Conservation (phyloP, 2,888 invertebrate genomes). For the Nebria salina region DNA sequence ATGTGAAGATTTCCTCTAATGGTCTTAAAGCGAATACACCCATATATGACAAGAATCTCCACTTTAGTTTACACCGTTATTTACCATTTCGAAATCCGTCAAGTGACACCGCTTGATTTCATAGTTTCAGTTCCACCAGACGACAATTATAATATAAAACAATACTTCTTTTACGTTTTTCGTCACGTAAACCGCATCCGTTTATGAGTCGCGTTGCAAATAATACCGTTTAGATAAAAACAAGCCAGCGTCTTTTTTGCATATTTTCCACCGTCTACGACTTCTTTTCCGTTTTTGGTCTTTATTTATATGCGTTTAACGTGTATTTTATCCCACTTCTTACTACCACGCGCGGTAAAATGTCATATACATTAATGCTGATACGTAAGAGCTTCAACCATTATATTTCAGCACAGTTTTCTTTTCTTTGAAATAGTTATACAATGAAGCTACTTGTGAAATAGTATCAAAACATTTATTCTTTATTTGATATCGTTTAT, state of each 20-base stretch:
- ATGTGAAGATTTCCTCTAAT: constrained; percentile 34
- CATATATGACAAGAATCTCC: background rate
- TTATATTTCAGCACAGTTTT: constrained; percentile 8
- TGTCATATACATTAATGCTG: constrained; percentile 6
- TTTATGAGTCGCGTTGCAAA: background rate
- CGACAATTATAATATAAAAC: background rate
- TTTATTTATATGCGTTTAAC: constrained; percentile 22
- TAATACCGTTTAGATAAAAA: constrained; percentile 19
- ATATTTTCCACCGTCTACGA: background rate
- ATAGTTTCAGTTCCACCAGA: background rate
- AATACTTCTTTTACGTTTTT: background rate
- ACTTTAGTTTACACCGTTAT: background rate
- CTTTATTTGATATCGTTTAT: too few species aligned
- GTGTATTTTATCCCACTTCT: constrained; percentile 8
- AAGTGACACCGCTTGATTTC: background rate
- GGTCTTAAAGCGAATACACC: constrained; percentile 42
- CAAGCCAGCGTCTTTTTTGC: background rate
- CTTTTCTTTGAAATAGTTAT: background rate
- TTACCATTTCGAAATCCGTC: background rate
- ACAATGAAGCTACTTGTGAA: background rate
- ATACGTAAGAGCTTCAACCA: constrained; percentile 6
- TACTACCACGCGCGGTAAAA: background rate
- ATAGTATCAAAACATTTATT: background rate
- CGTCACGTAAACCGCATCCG: too few species aligned
- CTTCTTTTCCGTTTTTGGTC: constrained; percentile 10